Base-by-base conservation (phyloP, 2,888 invertebrate species). In the Trichogramma evanescens region DNA sequence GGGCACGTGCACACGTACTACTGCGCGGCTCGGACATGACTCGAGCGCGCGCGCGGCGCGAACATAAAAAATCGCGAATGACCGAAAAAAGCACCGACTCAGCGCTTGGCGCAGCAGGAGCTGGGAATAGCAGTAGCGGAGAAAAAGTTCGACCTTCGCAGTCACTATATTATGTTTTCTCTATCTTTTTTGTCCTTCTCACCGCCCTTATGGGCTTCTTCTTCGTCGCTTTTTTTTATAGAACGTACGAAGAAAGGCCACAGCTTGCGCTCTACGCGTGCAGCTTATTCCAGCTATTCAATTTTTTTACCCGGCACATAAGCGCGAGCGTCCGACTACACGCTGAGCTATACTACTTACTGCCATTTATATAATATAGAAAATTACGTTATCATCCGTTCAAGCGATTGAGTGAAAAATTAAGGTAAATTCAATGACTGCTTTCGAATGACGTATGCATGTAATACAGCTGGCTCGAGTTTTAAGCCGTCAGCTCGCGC, bases 21-120 rank as follows among this genome's bases (percentile, higher is more conserved):
- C 26, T 26, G 26, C 26, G 26, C 26, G 26, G 26, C 26, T 26
- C 26, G 26, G 26, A 26, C 26, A 54, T 63, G 59, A 60, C 63
- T 26, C 26, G 58, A 58, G 56, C 42, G 51, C 44, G 44, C 44
- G 7, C 7, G 44, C 44, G 6, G 44, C 44, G 7, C 7, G 44
- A 44, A 9, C 45, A 61, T 61, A 63, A 63, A 58, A 54, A 61
- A 61, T 57, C 56, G 49, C 57, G 38, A 6, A 58, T 60, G 40
- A 53, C 43, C 56, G 60, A 49, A 55, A 13, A 62, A 59, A 62
- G 54, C 51, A 48, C 50, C 48, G 59, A 61, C 46, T 63, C 63
- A 63, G 60, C 59, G 57, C 50, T 54, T 50, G 50, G 45, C 52
- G 51, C 46, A 26, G 26, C 26, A 54, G 42, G 43, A 59, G 49